Percentiles rank a stretch among this genome's conserved stretches.
Evolutionary conservation across 2,797 vertebrate genomes (phyloP).

Genomic region (Amblyopsis hoosieri): DNA sequence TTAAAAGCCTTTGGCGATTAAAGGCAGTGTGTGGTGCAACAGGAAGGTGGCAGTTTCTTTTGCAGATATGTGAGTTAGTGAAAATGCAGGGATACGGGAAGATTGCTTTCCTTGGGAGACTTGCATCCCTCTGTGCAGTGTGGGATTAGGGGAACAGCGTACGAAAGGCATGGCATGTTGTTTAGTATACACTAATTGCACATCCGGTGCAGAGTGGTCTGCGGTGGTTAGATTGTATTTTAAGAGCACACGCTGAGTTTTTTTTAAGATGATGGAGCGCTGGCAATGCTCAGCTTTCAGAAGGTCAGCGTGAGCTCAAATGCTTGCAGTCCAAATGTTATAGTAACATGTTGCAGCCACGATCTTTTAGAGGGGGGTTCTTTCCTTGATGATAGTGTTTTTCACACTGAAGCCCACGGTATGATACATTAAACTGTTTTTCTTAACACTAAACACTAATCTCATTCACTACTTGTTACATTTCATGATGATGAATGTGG

Average conservation of each 20-base stretch:
- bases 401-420: too few relatives aligned
- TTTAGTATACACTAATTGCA: conserved; percentile 76
- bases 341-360: not conserved
- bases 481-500: too few relatives aligned
- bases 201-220: conserved; percentile 63
- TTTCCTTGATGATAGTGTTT: not conserved
- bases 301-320: conserved; percentile 15
- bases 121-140: conserved; percentile 68
- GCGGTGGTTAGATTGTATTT: conserved; percentile 69
- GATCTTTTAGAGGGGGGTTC: not conserved
- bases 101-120: conserved; percentile 75
- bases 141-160: conserved; percentile 77
- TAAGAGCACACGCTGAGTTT: conserved; percentile 42
- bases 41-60: conserved; percentile 70
- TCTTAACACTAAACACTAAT: too few relatives aligned
- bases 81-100: conserved; percentile 64
- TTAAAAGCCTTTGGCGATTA: conserved; percentile 76
- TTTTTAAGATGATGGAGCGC: conserved; percentile 28
- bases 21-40: conserved; percentile 74
- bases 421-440: too few relatives aligned
- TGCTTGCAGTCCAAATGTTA: not conserved
- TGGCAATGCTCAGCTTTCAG: conserved; percentile 48
- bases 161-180: conserved; percentile 75
- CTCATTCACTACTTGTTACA: too few relatives aligned
- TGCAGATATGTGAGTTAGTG: conserved; percentile 66